A percentile compares a stretch with the other conserved stretches of the same genome.
phyloP scores from a whole-genome alignment of 2,888 invertebrate species.

The Ganaspis brasiliensis region DNA sequence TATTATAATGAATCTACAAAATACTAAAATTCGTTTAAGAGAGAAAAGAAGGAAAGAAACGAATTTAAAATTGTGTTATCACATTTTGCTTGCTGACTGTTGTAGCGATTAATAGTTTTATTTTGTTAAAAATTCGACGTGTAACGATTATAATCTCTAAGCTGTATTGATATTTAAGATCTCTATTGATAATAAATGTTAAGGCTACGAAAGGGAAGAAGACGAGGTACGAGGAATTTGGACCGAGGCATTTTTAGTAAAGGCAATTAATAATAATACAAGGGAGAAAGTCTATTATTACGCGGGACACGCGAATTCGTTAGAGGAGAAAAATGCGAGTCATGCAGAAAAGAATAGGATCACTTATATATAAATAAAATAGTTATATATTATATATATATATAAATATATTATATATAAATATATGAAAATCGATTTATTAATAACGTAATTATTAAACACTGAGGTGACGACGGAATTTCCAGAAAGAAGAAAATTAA shows the following conservation, averaged over 20 bases:
- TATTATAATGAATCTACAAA: conserved; percentile 47
- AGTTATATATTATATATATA: conserved; percentile 67
- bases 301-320: conserved; percentile 43
- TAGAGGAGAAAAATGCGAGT: conserved; percentile 49
- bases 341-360: conserved; percentile 63
- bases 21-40: conserved; percentile 37
- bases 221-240: conserved; percentile 50
- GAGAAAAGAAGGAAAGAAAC: not conserved
- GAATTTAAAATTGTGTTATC: conserved; percentile 62
- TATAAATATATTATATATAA: conserved; percentile 70
- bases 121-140: conserved; percentile 70
- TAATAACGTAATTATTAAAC: conserved; percentile 69
- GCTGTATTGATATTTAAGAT: conserved; percentile 64
- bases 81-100: conserved; percentile 78
- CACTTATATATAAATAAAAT: conserved; percentile 70
- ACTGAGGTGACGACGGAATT: conserved; percentile 58
- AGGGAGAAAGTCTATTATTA: conserved; percentile 51
- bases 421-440: conserved; percentile 68
- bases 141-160: conserved; percentile 58
- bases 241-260: conserved; percentile 55
- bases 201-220: conserved; percentile 51
- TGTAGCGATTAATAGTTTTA: conserved; percentile 78
- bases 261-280: conserved; percentile 51
- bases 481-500: conserved; percentile 55
- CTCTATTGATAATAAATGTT: conserved; percentile 60